phyloP scores from a whole-genome alignment of 1,140 invertebrate genomes.

The Drosophila lowei region DNA sequence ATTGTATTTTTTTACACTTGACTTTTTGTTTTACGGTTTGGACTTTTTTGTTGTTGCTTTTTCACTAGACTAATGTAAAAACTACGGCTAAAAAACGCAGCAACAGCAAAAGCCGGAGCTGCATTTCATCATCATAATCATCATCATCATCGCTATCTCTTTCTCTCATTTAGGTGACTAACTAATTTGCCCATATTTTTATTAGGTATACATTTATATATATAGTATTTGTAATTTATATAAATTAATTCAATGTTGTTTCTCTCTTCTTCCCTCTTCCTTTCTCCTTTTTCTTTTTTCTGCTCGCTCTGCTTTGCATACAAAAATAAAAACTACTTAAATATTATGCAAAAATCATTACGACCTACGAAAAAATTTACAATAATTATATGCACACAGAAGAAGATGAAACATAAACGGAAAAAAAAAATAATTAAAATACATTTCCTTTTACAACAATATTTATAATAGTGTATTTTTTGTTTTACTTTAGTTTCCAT shows the following conservation, averaged over 20 bases:
- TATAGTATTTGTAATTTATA: constrained; percentile 34
- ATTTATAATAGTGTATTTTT: constrained; percentile 49
- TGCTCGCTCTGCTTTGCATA: constrained; percentile 64
- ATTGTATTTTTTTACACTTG: constrained; percentile 43
- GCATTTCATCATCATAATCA: constrained; percentile 34
- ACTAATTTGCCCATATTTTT: constrained; percentile 59
- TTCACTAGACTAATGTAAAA: constrained; percentile 43
- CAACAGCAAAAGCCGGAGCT: constrained; percentile 61
- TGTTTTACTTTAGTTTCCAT: constrained; percentile 22
- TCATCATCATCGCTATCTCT: constrained; percentile 33
- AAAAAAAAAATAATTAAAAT: constrained; percentile 5
- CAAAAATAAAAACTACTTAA: constrained; percentile 75
- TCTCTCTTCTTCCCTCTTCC: constrained; percentile 16
- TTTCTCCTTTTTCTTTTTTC: constrained; percentile 13
- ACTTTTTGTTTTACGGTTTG: constrained; percentile 53
- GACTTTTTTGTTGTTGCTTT: constrained; percentile 42
- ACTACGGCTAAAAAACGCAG: constrained; percentile 57
- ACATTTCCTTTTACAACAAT: constrained; percentile 21
- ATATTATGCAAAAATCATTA: constrained; percentile 75
- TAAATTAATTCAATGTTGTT: constrained; percentile 71
- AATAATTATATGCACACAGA: constrained; percentile 7
- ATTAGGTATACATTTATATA: constrained; percentile 24
- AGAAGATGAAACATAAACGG: no score
- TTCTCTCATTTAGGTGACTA: constrained; percentile 63
- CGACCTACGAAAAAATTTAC: constrained; percentile 55